A percentile compares a stretch with the other conserved stretches of the same genome.
Evolutionary conservation across 2,797 vertebrate species (phyloP).

Genomic region (Sebastes steindachneri): DNA sequence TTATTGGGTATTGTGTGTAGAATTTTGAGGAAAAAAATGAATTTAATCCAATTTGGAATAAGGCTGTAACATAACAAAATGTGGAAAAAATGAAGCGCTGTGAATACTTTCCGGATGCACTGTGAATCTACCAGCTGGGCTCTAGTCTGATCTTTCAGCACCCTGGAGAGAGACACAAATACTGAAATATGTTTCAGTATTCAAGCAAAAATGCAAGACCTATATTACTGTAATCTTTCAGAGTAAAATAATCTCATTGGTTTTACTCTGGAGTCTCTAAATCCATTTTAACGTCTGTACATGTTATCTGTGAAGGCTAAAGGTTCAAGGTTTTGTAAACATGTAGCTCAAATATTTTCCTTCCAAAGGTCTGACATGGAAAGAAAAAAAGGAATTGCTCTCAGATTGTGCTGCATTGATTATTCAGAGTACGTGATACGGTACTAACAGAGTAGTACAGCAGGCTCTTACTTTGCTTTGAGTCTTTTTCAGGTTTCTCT

Average conservation of each 20-base stretch:
- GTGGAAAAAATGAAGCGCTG: no score
- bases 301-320: neutral
- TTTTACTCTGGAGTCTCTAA: neutral
- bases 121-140: neutral
- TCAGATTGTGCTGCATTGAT: neutral
- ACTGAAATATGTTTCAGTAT: neutral
- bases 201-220: neutral
- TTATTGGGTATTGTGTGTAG: no score
- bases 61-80: no score
- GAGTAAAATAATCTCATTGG: neutral
- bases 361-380: constrained; percentile 40
- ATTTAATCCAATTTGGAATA: no score
- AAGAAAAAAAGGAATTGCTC: neutral
- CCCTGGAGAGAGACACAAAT: neutral
- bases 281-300: neutral
- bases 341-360: neutral
- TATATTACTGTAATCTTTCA: neutral
- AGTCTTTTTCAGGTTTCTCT: neutral
- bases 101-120: no score
- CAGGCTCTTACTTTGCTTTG: neutral
- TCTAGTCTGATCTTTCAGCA: neutral
- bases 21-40: no score
- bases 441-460: no score
- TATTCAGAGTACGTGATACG: neutral
- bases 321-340: constrained; percentile 29